These are phyloP conservation scores for Cosmia pyralina DNA, from an alignment of 2,888 invertebrate genomes.

Conservation along the genomic window DNA sequence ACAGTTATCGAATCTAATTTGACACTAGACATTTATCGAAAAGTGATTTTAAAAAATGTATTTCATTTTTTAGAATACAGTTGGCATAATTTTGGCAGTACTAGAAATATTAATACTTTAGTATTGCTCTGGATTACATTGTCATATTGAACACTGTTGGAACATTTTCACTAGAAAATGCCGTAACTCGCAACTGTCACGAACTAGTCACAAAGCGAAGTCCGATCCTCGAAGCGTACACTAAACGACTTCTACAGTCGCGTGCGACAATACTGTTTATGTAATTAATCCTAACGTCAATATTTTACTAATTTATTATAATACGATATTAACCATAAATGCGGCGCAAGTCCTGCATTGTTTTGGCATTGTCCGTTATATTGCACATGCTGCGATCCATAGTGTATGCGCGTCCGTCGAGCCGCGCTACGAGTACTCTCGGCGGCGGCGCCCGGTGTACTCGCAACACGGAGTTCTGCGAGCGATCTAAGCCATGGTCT, in stretches of 20 bases:
- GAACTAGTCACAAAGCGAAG: constrained; percentile 78
- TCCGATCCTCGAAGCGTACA: constrained; percentile 84
- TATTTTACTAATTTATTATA: constrained; percentile 87
- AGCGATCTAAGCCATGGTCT: constrained; percentile 84
- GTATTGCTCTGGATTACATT: constrained; percentile 90
- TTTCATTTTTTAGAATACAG: constrained; percentile 86
- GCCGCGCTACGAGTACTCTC: constrained; percentile 62
- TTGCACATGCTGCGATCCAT: constrained; percentile 84
- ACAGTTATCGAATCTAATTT: constrained; percentile 90
- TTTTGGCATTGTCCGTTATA: constrained; percentile 88
- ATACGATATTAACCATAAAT: constrained; percentile 85
- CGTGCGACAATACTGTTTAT: constrained; percentile 88
- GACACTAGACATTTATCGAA: constrained; percentile 89
- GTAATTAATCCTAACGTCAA: constrained; percentile 88
- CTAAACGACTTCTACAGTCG: constrained; percentile 79
- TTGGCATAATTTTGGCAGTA: constrained; percentile 90
- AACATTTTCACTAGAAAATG: constrained; percentile 79
- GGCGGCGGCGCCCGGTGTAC: constrained; percentile 59
- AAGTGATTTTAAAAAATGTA: constrained; percentile 87
- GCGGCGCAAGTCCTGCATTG: constrained; percentile 81
- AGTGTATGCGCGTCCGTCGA: constrained; percentile 72
- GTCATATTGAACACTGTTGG: constrained; percentile 88
- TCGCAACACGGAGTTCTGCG: constrained; percentile 66
- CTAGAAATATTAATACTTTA: constrained; percentile 90
- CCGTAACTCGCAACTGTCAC: constrained; percentile 68